phyloP scores from a whole-genome alignment of 2,797 vertebrate species.

The Zenarchopterus dispar region DNA sequence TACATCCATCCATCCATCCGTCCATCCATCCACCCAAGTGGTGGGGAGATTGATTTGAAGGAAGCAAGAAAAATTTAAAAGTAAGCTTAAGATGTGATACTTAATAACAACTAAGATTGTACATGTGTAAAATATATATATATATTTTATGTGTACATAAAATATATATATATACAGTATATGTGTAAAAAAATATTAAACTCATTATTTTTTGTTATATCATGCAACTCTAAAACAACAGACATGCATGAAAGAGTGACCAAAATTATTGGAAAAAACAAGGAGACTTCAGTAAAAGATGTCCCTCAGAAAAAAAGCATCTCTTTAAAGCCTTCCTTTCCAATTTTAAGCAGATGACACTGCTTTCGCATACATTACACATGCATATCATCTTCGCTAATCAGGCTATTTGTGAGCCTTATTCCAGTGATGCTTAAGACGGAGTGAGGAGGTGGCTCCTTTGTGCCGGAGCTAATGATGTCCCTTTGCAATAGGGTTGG shows the following conservation, averaged over 20 bases:
- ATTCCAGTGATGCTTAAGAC: conserved; percentile 77
- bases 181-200: background rate
- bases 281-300: conserved; percentile 20
- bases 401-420: conserved; percentile 75
- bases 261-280: conserved; percentile 4
- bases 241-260: conserved; percentile 1
- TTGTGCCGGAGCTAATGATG: conserved; percentile 85
- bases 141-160: too few relatives aligned
- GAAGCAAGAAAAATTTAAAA: conserved; percentile 6
- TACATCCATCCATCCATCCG: too few relatives aligned
- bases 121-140: background rate
- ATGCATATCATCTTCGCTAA: conserved; percentile 77
- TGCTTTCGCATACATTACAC: conserved; percentile 71
- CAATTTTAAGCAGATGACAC: conserved; percentile 70
- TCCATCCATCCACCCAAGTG: too few relatives aligned
- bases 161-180: too few relatives aligned
- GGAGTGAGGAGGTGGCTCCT: conserved; percentile 65
- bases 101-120: background rate
- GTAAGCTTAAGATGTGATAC: conserved; percentile 7
- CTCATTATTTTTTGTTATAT: background rate
- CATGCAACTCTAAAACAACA: background rate
- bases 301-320: conserved; percentile 51
- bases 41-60: conserved; percentile 14
- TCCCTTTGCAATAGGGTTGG: conserved; percentile 79
- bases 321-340: conserved; percentile 16